A percentile compares a stretch with the other conserved stretches of the same genome.
Conservation (phyloP, 2,113 vertebrate species). For the Hyperopisus bebe region DNA sequence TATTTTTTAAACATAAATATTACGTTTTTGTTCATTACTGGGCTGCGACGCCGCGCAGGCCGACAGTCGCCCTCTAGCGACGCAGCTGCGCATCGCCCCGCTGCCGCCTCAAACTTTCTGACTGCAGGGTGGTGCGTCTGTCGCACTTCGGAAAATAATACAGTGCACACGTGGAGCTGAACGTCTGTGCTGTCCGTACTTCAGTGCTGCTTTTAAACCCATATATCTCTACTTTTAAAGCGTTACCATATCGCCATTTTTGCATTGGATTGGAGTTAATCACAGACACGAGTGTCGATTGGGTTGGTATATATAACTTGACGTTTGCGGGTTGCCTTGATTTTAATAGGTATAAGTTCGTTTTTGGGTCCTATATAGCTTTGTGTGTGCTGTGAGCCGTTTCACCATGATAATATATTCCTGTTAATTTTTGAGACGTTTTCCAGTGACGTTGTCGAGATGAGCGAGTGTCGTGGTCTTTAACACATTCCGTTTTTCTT, state of each 20-base stretch:
- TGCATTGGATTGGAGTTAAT: neutral
- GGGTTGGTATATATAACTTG: neutral
- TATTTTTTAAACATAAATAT: conserved; percentile 52
- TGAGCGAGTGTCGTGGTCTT: neutral
- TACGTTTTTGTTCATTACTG: conserved; percentile 58
- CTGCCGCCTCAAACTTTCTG: conserved; percentile 21
- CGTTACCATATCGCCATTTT: neutral
- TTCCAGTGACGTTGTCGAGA: neutral
- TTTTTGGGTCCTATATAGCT: neutral
- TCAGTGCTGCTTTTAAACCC: neutral
- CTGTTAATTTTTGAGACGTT: neutral
- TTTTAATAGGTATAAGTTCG: neutral
- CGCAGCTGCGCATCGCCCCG: conserved; percentile 31
- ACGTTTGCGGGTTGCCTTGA: neutral
- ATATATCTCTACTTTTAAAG: neutral
- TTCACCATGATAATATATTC: neutral
- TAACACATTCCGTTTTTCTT: neutral
- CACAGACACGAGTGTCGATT: neutral
- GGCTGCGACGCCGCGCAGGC: conserved; percentile 55
- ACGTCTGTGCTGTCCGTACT: neutral
- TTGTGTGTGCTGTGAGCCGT: neutral
- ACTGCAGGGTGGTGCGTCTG: conserved; percentile 2
- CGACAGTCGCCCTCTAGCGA: conserved; percentile 56
- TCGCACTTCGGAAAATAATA: neutral
- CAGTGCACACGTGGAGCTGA: conserved; percentile 2